A percentile compares a stretch with the other conserved stretches of the same genome.
Conservation (phyloP, 2,888 invertebrate genomes). For the Microchrysa polita region DNA sequence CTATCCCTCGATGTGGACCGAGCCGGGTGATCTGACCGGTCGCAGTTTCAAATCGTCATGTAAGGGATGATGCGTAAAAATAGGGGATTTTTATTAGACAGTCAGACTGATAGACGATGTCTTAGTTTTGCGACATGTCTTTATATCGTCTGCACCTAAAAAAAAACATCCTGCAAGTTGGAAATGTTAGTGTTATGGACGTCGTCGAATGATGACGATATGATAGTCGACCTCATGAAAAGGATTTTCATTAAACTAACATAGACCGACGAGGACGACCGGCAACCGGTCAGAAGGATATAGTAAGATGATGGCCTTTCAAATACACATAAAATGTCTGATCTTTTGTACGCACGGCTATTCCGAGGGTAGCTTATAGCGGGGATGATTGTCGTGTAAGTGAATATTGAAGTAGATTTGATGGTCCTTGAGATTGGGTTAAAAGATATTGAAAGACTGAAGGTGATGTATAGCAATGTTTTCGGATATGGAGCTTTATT, state of each 20-base stretch:
- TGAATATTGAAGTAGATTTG: constrained; percentile 30
- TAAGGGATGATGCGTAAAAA: constrained; percentile 1
- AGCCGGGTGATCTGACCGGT: too few species aligned
- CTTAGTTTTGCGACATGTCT: constrained; percentile 29
- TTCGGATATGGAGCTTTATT: too few species aligned
- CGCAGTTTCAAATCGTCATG: too few species aligned
- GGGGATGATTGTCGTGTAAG: constrained; percentile 24
- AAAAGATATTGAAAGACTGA: not conserved
- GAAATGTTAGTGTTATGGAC: not conserved
- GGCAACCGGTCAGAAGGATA: not conserved
- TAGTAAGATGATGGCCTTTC: not conserved
- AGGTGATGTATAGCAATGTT: too few species aligned
- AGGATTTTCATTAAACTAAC: constrained; percentile 29
- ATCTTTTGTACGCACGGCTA: constrained; percentile 7
- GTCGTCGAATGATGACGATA: not conserved
- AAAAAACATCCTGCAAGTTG: too few species aligned
- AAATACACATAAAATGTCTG: constrained; percentile 25
- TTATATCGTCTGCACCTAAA: too few species aligned
- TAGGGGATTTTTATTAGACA: constrained; percentile 39
- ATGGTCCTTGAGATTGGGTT: not conserved
- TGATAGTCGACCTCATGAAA: not conserved
- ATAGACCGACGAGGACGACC: not conserved
- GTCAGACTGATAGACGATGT: constrained; percentile 27
- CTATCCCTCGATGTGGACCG: not conserved
- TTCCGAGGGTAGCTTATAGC: constrained; percentile 4